Percentiles rank a stretch among this genome's conserved stretches.
These are phyloP conservation scores for Ophonus ardosiacus DNA, from an alignment of 2,888 invertebrate species.

Conservation along the genomic window DNA sequence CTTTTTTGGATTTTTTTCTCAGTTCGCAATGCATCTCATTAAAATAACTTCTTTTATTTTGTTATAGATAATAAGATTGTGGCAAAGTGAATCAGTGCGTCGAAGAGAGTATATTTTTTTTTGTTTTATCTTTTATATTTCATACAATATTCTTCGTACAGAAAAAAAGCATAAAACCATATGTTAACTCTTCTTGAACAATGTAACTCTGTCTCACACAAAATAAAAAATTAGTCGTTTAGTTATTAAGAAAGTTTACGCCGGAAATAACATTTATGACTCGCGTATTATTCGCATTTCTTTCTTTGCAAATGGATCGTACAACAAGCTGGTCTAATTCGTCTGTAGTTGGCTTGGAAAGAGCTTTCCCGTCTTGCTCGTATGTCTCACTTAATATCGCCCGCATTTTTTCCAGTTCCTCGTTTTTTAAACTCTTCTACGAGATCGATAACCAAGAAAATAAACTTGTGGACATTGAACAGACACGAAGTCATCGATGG, in stretches of 20 bases:
- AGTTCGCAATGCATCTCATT: too few relatives aligned
- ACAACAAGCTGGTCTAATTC: constrained; percentile 12
- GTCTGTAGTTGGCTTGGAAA: constrained; percentile 18
- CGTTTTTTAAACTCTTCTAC: constrained; percentile 13
- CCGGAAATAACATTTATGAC: constrained; percentile 17
- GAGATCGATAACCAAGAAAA: constrained; percentile 20
- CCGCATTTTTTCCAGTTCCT: constrained; percentile 11
- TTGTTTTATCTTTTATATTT: neutral
- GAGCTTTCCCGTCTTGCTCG: constrained; percentile 17
- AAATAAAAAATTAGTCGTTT: constrained; percentile 2
- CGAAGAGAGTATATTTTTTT: neutral
- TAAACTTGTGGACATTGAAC: constrained; percentile 20
- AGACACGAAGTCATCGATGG: constrained; percentile 18
- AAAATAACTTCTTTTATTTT: too few relatives aligned
- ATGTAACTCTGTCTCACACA: too few relatives aligned
- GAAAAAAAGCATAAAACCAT: too few relatives aligned
- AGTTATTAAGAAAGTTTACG: neutral
- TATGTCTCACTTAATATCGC: constrained; percentile 35
- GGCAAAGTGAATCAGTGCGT: neutral
- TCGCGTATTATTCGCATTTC: constrained; percentile 27
- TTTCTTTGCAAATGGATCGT: constrained; percentile 35
- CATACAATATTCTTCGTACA: neutral
- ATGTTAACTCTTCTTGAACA: too few relatives aligned
- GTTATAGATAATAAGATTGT: neutral
- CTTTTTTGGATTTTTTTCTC: too few relatives aligned